A percentile compares a stretch with the other conserved stretches of the same genome.
Conservation (phyloP, 2,797 vertebrate genomes). For the Hirundo rustica region DNA sequence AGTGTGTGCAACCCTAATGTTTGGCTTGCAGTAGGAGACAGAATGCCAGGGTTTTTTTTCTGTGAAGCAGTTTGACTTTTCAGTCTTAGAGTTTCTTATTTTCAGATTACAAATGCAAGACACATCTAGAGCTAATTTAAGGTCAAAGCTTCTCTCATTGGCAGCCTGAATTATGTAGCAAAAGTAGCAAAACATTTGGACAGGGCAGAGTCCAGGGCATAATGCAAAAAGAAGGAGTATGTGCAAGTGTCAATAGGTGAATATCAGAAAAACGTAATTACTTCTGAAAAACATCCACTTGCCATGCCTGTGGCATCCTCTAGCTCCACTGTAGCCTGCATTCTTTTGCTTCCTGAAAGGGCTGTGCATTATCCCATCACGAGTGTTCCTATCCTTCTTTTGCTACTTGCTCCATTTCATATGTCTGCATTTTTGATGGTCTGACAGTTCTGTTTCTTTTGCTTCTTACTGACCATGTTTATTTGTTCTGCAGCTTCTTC, state of each 20-base stretch:
- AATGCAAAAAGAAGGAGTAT: neutral
- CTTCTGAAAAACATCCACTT: neutral
- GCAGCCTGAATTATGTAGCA: neutral
- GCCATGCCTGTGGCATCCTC: neutral
- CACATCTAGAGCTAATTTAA: neutral
- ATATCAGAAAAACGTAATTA: neutral
- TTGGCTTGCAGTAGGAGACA: neutral
- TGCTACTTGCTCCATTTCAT: neutral
- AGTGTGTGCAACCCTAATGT: rapidly evolving
- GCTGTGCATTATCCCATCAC: neutral
- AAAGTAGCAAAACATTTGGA: neutral
- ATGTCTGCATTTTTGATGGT: neutral
- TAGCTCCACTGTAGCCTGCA: rapidly evolving
- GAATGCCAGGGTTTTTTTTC: neutral
- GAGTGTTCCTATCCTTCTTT: neutral
- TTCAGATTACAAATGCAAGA: neutral
- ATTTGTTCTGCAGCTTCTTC: neutral
- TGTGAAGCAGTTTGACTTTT: neutral
- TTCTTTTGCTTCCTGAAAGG: neutral
- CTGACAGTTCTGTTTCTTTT: neutral
- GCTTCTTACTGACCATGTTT: neutral
- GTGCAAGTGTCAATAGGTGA: neutral
- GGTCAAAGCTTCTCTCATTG: neutral
- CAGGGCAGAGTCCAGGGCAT: neutral
- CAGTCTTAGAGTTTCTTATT: neutral